Base-by-base conservation (phyloP, 2,797 vertebrate genomes). In the Manis crassicaudata region DNA sequence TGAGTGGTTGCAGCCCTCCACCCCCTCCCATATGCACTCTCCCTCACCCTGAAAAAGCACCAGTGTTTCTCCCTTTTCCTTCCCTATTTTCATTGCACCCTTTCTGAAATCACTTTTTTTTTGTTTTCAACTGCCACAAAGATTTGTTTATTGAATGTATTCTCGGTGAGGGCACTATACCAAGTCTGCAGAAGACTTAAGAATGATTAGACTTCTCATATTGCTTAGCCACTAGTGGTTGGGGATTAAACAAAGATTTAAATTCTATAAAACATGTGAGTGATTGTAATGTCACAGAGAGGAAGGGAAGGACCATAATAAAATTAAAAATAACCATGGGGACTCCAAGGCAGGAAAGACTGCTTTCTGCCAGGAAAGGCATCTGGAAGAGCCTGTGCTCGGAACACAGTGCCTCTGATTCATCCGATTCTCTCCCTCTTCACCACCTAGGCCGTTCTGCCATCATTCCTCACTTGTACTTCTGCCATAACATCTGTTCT, bases 71-170 rank as follows among this genome's bases (percentile, higher is more conserved):
- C 13, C 8, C 3, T 68, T 52, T 67, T 21, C 56, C 29, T 88
- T 80, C 40, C 79, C 14, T 18, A 16, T 84, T 84, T 43, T 60
- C 56, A n/a, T 3, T 2, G 10, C 60, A 63, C 32, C 5, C n/a
- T 81, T 67, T 84, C 88, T 88, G 58, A 92, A 86, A 29, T 76
- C 32, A n/a, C 73, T 63, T 46, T 67, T 68, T 40, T 46, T 46
- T 32, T 75, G 12, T 87, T 93, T 94, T 43, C 63, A 67, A 1
- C 25, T 90, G 54, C 52, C 27, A 7, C 52, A 77, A 88, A 93
- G 73, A 40, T 20, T 20, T 40, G 25, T 35, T 75, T 12, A 35
- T 54, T 73, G 46, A 82, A 43, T 14, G 14, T 7, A 75, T 95
- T 21, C 73, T 50, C 43, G 16, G 62, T 62, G 11, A 88, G 13